Conservation (phyloP, 64 coral and sea anemone species). For the Trachythela sp. region DNA sequence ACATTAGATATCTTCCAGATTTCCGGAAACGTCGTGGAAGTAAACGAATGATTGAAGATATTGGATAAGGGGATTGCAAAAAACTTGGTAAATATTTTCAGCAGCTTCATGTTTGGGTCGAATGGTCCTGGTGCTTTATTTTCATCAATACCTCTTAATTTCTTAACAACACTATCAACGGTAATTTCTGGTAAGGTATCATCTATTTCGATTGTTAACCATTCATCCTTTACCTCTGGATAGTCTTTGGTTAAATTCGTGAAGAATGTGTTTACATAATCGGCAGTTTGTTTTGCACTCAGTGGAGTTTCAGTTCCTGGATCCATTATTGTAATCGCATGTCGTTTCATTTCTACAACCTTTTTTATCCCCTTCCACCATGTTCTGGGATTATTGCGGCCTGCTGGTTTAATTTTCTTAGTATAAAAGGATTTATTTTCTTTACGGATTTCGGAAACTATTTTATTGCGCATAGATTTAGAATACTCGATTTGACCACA, state of each 20-base stretch:
- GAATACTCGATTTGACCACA: background rate
- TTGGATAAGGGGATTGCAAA: too few species aligned
- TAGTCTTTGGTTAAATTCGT: background rate
- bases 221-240: background rate
- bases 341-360: background rate
- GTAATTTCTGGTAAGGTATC: background rate
- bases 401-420: background rate
- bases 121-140: too few species aligned
- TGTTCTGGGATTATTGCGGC: background rate
- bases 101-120: too few species aligned
- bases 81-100: too few species aligned
- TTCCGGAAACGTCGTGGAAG: too few species aligned
- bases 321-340: background rate
- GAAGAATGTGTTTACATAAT: background rate
- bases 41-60: too few species aligned
- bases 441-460: too few species aligned
- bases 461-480: background rate
- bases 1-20: too few species aligned
- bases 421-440: background rate
- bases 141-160: too few species aligned
- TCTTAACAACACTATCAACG: too few species aligned
- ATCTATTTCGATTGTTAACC: background rate
- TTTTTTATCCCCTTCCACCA: background rate
- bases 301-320: too few species aligned
- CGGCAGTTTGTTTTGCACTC: background rate